Evolutionary conservation across 2,888 invertebrate species (phyloP), one percentile per base, ranked within the genome.

Genomic region (Cephus rjabovi): DNA sequence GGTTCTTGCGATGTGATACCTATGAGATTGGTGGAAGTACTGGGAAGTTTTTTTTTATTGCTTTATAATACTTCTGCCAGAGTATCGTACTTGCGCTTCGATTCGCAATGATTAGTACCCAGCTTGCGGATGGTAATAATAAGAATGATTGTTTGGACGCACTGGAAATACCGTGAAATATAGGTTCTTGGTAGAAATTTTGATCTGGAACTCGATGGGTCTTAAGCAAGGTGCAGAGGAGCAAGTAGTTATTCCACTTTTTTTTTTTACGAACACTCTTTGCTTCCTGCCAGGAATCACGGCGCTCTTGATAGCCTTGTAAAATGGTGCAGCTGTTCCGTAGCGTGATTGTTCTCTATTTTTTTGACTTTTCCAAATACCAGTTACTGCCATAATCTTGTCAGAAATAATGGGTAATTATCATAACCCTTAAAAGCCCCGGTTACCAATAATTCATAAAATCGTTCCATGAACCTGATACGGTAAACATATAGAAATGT

Each of bases 301-400:
- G 12, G 74, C 12, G 74, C 11, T 34, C 74, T 23, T 23, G 15
- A 34, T 74, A 30, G 37, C 30, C 12, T 34, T 12, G 74, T 34
- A 74, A 74, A 74, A 34, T 34, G 35, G 34, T n/a, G 74, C 74
- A 74, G 74, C 12, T 74, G 74, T 34, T 74, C 74, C 31, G 74
- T 34, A 74, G 4, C 34, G 74, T 34, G 33, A 30, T 31, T 34
- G 35, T 35, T 74, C 34, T 74, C 3, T 23, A 56, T 40, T 40
- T 40, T 6, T 40, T 34, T 9, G 56, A 56, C 56, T 56, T 56
- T 56, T 56, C 23, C 15, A 9, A 56, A 6, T 56, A 56, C 56
- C 30, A 30, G 4, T 74, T 35, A 74, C 23, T 12, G 30, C 34
- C 35, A 15, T 74, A 35, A 74, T 74, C 35, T 12, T 74, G n/a